phyloP scores from a whole-genome alignment of 2,113 vertebrate genomes.

The Lycocorax pyrrhopterus region DNA sequence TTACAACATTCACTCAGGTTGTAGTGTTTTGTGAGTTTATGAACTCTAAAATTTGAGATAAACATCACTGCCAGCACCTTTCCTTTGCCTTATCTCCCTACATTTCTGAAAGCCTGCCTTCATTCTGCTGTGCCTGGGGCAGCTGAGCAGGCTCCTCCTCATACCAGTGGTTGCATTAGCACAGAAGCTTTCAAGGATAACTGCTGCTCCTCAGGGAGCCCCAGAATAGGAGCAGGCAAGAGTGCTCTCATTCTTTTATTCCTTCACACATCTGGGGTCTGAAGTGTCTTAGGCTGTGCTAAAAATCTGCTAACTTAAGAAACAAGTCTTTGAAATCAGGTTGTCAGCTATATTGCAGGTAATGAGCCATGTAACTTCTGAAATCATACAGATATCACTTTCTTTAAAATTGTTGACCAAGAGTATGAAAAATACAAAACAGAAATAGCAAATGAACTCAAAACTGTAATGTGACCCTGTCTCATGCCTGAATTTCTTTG shows the following conservation, averaged over 20 bases:
- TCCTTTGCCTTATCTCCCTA: background rate
- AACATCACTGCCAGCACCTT: background rate
- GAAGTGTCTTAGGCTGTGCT: conserved; percentile 8
- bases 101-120: background rate
- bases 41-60: background rate
- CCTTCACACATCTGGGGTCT: conserved; percentile 34
- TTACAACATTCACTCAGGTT: background rate
- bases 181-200: conserved; percentile 57
- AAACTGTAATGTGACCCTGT: background rate
- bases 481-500: background rate
- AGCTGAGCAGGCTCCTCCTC: conserved; percentile 15
- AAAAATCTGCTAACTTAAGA: conserved; percentile 45
- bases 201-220: conserved; percentile 26
- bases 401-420: conserved; percentile 22
- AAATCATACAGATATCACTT: conserved; percentile 8
- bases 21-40: background rate
- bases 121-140: background rate
- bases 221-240: conserved; percentile 36
- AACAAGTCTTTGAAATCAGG: background rate
- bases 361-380: conserved; percentile 41
- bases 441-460: conserved; percentile 17
- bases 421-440: background rate
- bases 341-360: conserved; percentile 7
- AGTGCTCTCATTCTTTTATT: conserved; percentile 45
- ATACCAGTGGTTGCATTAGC: background rate